Conservation (phyloP, 1,140 invertebrate species). For the Euwallacea fornicatus region DNA sequence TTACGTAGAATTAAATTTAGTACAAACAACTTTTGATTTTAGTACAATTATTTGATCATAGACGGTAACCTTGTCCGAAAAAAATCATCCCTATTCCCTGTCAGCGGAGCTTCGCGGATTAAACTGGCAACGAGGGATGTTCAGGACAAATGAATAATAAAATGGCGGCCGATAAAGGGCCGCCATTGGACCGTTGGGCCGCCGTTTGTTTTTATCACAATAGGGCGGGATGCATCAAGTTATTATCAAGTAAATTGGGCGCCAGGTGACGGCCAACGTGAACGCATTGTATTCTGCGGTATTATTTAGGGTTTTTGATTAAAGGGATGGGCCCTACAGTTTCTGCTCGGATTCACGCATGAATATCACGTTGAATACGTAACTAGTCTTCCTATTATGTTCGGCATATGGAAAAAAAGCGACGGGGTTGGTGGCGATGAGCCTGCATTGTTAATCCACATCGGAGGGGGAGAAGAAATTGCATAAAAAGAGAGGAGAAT, state of each 20-base stretch:
- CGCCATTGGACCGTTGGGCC: slow-evolving; percentile 40
- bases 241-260: slow-evolving; percentile 39
- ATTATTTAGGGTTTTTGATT: slow-evolving; percentile 39
- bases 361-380: slow-evolving; percentile 29
- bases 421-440: background rate
- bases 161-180: slow-evolving; percentile 41
- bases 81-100: slow-evolving; percentile 10
- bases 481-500: background rate
- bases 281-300: slow-evolving; percentile 34
- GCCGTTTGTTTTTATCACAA: slow-evolving; percentile 44
- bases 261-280: slow-evolving; percentile 31
- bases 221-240: slow-evolving; percentile 37
- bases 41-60: too few relatives aligned
- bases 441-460: background rate
- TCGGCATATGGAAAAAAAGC: slow-evolving; percentile 17
- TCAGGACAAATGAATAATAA: slow-evolving; percentile 37
- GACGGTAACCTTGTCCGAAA: slow-evolving; percentile 1
- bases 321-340: slow-evolving; percentile 29
- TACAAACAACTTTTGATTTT: background rate
- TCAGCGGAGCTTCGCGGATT: slow-evolving; percentile 16
- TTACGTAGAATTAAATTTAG: background rate
- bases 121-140: slow-evolving; percentile 35
- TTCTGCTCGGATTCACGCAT: slow-evolving; percentile 27
- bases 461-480: slow-evolving; percentile 7
- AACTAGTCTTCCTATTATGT: slow-evolving; percentile 26